These are phyloP conservation scores for Cosmopolites sordidus DNA, from an alignment of 2,888 invertebrate genomes.

Conservation along the genomic window DNA sequence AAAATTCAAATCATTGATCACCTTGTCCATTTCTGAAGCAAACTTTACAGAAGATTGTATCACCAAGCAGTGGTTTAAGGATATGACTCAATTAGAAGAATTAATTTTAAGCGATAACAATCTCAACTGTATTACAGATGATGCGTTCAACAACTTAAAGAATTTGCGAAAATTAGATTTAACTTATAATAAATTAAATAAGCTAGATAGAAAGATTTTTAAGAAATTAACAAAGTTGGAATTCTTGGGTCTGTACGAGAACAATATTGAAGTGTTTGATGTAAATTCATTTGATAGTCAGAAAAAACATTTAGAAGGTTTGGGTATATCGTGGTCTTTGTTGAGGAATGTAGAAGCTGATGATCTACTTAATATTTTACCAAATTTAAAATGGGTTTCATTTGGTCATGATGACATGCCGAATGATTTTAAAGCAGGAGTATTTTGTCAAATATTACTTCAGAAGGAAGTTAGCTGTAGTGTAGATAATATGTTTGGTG, in stretches of 20 bases:
- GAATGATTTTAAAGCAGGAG: constrained; percentile 20
- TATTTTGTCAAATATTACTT: constrained; percentile 18
- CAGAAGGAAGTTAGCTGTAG: constrained; percentile 11
- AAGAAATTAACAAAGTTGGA: constrained; percentile 20
- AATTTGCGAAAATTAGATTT: constrained; percentile 17
- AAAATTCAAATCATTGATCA: constrained; percentile 12
- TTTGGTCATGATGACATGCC: constrained; percentile 22
- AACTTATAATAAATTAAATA: constrained; percentile 17
- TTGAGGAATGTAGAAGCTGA: constrained; percentile 14
- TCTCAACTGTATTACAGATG: constrained; percentile 13
- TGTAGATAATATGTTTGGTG: constrained; percentile 14
- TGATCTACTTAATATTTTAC: constrained; percentile 11
- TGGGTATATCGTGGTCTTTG: constrained; percentile 18
- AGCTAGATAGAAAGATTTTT: constrained; percentile 14
- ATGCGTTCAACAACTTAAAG: constrained; percentile 16
- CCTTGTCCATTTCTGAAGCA: constrained; percentile 14
- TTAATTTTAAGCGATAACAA: constrained; percentile 13
- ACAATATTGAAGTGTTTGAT: constrained; percentile 12
- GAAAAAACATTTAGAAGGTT: constrained; percentile 8
- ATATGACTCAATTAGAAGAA: constrained; percentile 11
- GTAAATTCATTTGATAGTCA: constrained; percentile 12
- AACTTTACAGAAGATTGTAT: constrained; percentile 19
- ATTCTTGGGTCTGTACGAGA: constrained; percentile 18
- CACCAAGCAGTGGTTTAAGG: constrained; percentile 22
- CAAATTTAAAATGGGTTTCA: constrained; percentile 17